phyloP scores from a whole-genome alignment of 92 coral and sea anemone species.

The Chrysogorgia sp. region DNA sequence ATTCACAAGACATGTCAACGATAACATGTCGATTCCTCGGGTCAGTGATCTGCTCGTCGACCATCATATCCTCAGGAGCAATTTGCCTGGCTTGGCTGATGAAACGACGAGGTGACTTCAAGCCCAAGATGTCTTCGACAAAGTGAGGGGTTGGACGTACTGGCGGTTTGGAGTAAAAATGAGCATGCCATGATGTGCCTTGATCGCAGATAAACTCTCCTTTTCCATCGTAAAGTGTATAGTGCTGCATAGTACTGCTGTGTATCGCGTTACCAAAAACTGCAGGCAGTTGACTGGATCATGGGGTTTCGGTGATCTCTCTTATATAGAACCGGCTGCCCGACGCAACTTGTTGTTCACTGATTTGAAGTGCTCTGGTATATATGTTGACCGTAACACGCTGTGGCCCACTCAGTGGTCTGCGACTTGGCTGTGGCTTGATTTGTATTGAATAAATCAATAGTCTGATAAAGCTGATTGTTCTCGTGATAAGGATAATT shows the following conservation, averaged over 20 bases:
- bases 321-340: conserved; percentile 2
- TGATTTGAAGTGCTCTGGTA: conserved; percentile 1
- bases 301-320: conserved; percentile 5
- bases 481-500: conserved; percentile 99
- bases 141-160: conserved; percentile 93
- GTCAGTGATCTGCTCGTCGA: not conserved
- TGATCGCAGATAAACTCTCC: conserved; percentile 49
- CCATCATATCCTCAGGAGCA: not conserved
- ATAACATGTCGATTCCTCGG: not conserved
- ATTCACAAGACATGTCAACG: not conserved
- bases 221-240: conserved; percentile 26
- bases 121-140: conserved; percentile 91
- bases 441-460: conserved; percentile 99
- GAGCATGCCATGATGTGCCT: conserved; percentile 98
- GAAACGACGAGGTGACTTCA: conserved; percentile 72
- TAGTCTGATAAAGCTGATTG: conserved; percentile 80
- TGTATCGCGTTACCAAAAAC: not conserved
- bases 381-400: conserved; percentile 32
- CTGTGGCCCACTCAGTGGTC: conserved; percentile 34
- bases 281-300: conserved; percentile 1
- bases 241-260: conserved; percentile 1
- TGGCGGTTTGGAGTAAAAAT: conserved; percentile 86
- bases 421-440: conserved; percentile 56
- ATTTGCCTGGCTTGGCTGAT: not conserved
- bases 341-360: conserved; percentile 41